Percentiles rank a stretch among this genome's conserved stretches.
Conservation (phyloP, 2,797 vertebrate genomes). For the Spinus pinus region DNA sequence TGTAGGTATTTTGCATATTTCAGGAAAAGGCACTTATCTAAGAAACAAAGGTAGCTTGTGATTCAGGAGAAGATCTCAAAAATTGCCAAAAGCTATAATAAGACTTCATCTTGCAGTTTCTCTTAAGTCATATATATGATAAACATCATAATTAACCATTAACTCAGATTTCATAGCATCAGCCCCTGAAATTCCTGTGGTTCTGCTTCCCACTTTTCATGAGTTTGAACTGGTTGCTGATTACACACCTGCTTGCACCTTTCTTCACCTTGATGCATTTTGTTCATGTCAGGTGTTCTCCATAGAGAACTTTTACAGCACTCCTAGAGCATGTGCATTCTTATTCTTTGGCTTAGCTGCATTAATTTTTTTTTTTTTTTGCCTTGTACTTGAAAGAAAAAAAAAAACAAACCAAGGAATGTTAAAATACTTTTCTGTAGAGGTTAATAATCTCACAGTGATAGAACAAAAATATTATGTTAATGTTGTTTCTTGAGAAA, state of each 20-base stretch:
- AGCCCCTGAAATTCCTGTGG: not conserved
- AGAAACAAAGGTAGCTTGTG: not conserved
- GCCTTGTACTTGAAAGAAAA: not conserved
- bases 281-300: fast-evolving
- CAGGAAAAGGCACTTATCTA: not conserved
- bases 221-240: not conserved
- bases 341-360: not conserved
- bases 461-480: not conserved
- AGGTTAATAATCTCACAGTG: not conserved
- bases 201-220: not conserved
- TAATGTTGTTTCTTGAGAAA: not conserved
- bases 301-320: not conserved
- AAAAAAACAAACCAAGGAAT: not conserved
- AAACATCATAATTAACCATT: not conserved
- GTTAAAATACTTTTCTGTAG: not conserved
- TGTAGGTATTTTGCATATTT: not conserved
- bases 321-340: not conserved
- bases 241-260: not conserved
- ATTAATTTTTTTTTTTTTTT: not conserved
- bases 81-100: not conserved
- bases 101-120: not conserved
- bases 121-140: not conserved
- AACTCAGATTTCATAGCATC: not conserved
- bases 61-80: not conserved
- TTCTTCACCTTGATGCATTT: not conserved